Conservation (phyloP, 2,797 vertebrate genomes). For the Brotula barbata region DNA sequence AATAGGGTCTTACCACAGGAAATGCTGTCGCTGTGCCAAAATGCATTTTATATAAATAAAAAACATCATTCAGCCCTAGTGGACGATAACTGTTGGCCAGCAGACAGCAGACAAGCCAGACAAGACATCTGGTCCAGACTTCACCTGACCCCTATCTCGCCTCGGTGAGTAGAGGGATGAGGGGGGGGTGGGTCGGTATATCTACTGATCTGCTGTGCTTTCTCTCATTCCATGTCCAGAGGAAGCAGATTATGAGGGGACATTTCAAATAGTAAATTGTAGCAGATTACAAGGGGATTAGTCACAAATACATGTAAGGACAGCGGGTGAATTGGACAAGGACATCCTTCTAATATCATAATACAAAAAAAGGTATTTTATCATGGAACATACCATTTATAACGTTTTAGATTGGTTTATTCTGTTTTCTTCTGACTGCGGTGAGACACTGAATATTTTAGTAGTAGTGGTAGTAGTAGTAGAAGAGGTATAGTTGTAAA, state of each 20-base stretch:
- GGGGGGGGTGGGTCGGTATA: conserved; percentile 23
- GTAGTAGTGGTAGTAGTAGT: too few species aligned
- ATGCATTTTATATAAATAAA: too few species aligned
- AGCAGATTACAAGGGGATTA: conserved; percentile 70
- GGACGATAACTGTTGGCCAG: neutral
- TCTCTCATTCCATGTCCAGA: conserved; percentile 35
- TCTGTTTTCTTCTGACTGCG: too few species aligned
- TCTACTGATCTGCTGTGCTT: conserved; percentile 16
- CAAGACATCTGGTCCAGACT: conserved; percentile 56
- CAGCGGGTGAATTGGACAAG: conserved; percentile 26
- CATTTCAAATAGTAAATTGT: conserved; percentile 61
- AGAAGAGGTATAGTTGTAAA: too few species aligned
- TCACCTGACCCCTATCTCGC: conserved; percentile 49
- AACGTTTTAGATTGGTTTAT: too few species aligned
- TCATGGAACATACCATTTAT: too few species aligned
- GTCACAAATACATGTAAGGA: conserved; percentile 52
- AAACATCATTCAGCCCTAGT: too few species aligned
- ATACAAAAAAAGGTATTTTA: too few species aligned
- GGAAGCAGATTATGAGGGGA: conserved; percentile 59
- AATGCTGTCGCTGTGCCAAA: too few species aligned
- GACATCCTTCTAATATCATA: neutral
- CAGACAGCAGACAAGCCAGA: conserved; percentile 2
- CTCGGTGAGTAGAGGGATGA: too few species aligned
- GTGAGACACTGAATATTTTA: too few species aligned
- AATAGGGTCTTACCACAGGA: too few species aligned